A percentile compares a stretch with the other conserved stretches of the same genome.
Conservation (phyloP, 2,888 invertebrate genomes). For the Cecidostiba fungosa region DNA sequence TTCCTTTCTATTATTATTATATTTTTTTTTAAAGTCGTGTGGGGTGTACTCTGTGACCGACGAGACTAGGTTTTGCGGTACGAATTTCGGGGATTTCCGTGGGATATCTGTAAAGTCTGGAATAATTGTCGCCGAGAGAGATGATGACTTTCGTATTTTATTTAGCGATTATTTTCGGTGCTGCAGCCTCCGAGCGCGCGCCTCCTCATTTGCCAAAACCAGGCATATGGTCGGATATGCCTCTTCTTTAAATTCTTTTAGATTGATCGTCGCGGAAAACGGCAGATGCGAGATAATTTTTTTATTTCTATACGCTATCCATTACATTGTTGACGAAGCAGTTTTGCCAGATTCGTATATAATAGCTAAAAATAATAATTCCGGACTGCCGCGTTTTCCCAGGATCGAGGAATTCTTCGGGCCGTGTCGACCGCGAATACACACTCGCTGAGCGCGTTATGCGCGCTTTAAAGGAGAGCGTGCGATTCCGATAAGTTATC, state of each 20-base stretch:
- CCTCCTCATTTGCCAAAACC: slow-evolving; percentile 51
- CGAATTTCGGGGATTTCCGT: slow-evolving; percentile 25
- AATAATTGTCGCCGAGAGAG: slow-evolving; percentile 1
- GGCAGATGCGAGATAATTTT: background rate
- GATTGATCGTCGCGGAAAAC: background rate
- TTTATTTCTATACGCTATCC: background rate
- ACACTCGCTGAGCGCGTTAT: background rate
- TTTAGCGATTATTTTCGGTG: background rate
- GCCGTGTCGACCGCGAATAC: slow-evolving; percentile 44
- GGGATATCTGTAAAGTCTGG: background rate
- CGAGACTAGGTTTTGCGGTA: background rate
- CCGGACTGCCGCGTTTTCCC: slow-evolving; percentile 28
- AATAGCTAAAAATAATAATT: too few species aligned
- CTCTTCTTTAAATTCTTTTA: slow-evolving; percentile 5
- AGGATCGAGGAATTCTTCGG: slow-evolving; percentile 28
- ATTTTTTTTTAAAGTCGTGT: background rate
- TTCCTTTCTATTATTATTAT: too few species aligned
- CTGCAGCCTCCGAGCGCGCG: slow-evolving; percentile 21
- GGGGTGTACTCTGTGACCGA: background rate
- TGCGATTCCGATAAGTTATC: slow-evolving; percentile 55
- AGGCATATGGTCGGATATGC: slow-evolving; percentile 27
- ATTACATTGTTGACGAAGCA: background rate
- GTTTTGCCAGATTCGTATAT: background rate
- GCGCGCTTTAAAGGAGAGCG: slow-evolving; percentile 42
- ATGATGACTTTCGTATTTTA: slow-evolving; percentile 38